Percentiles rank a stretch among this genome's conserved stretches.
These are phyloP conservation scores for Pyrrhosoma nymphula DNA, from an alignment of 2,888 invertebrate genomes.

Conservation along the genomic window DNA sequence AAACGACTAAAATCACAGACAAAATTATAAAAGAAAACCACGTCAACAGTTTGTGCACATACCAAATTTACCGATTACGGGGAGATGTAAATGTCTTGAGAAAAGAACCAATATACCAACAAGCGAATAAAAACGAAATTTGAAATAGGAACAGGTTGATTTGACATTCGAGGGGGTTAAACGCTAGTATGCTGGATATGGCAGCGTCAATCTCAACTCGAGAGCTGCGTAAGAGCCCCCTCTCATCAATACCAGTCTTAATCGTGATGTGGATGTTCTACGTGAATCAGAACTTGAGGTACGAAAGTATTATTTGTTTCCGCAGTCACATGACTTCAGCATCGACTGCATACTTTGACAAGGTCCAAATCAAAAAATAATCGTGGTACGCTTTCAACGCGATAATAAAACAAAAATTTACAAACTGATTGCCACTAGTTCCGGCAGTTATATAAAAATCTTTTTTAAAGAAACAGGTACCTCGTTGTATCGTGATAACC, in stretches of 20 bases:
- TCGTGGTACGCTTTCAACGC: background rate
- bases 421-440: slow-evolving; percentile 38
- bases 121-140: background rate
- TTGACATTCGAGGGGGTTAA: background rate
- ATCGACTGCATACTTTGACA: background rate
- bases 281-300: background rate
- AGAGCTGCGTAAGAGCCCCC: background rate
- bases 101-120: slow-evolving; percentile 21
- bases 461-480: slow-evolving; percentile 22
- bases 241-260: background rate
- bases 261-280: background rate
- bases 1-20: slow-evolving; percentile 68
- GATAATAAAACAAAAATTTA: background rate
- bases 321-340: background rate
- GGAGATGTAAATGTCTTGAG: background rate
- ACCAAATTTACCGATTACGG: background rate
- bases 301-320: background rate
- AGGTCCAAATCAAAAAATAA: background rate
- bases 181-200: background rate
- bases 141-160: background rate
- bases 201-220: background rate
- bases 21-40: slow-evolving; percentile 67
- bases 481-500: background rate
- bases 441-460: slow-evolving; percentile 30
- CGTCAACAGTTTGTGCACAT: slow-evolving; percentile 14